Percentiles rank a stretch among this genome's conserved stretches.
phyloP scores from a whole-genome alignment of 2,888 invertebrate genomes.

The Cantharis lateralis region DNA sequence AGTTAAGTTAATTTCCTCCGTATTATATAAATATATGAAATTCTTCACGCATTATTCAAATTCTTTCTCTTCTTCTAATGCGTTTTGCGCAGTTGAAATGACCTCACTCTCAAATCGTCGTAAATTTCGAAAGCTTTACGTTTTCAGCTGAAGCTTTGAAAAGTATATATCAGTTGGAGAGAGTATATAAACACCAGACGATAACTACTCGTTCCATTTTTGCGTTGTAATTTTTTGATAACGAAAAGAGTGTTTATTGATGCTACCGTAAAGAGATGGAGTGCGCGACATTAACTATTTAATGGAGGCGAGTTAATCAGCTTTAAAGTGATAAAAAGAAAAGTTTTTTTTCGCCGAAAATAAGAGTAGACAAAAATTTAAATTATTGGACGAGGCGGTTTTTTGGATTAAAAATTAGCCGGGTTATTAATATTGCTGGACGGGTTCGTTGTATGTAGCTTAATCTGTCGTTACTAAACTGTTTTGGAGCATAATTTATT shows the following conservation, averaged over 20 bases:
- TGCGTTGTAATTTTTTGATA: neutral
- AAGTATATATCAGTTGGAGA: neutral
- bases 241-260: neutral
- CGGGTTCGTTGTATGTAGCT: conserved; percentile 4
- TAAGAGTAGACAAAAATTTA: neutral
- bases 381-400: neutral
- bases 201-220: neutral
- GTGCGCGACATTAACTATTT: neutral
- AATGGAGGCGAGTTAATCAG: neutral
- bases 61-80: neutral
- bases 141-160: neutral
- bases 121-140: conserved; percentile 1
- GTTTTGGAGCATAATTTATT: conserved; percentile 13
- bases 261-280: neutral
- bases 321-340: neutral
- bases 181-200: neutral
- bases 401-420: neutral
- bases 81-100: neutral
- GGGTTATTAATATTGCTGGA: neutral
- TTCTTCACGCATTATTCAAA: neutral
- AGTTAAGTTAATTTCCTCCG: neutral
- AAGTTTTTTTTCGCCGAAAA: neutral
- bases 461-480: conserved; percentile 20
- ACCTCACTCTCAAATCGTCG: neutral
- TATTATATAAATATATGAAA: neutral